Evolutionary conservation across 2,797 vertebrate species (phyloP), one percentile per base, ranked within the genome.

Genomic region (Argya squamiceps): DNA sequence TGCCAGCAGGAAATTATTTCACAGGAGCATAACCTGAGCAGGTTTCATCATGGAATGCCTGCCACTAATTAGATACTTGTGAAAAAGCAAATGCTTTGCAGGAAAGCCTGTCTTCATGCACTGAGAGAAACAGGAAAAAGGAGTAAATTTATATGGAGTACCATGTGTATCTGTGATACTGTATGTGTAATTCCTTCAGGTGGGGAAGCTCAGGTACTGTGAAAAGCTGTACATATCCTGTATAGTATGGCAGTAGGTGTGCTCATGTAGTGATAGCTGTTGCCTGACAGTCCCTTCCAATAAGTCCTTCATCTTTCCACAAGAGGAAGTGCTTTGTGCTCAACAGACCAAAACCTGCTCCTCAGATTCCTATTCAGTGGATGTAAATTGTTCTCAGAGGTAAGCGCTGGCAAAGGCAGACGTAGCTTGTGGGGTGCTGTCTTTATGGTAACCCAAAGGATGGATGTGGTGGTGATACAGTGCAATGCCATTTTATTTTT

Each of bases 201-300:
- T 53, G 26, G 21, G 64, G 60, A 74, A 65, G 30, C 55, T 19
- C 63, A 78, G 39, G 53, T 17, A 5, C 34, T 49, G 16, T 59
- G 79, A 23, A 55, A 74, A 74, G 34, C 63, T 64, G 18, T 26
- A 21, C 23, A n/a, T 43, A 43, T 14, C 27, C 73, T 19, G 2
- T 29, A 2, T 12, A 24, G 18, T 37, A 2, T 4, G 11, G 34
- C 22, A 47, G 0, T 21, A 20, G 21, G 9, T 64, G 43, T 71
- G 49, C 18, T 56, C 4, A 2, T 29, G 29, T 6, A 32, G 36
- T 11, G 32, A 22, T 17, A 55, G 22, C 44, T 29, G 30, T 15
- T 3, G 3, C 17, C 41, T 78, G 22, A 30, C 29, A 43, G 44
- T 37, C 20, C 12, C 11, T 64, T 18, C 26, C 34, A 53, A 2